Evolutionary conservation across 35 echinoderm and acorn worm species (phyloP).

Genomic region (Ophiothrix spiculata): DNA sequence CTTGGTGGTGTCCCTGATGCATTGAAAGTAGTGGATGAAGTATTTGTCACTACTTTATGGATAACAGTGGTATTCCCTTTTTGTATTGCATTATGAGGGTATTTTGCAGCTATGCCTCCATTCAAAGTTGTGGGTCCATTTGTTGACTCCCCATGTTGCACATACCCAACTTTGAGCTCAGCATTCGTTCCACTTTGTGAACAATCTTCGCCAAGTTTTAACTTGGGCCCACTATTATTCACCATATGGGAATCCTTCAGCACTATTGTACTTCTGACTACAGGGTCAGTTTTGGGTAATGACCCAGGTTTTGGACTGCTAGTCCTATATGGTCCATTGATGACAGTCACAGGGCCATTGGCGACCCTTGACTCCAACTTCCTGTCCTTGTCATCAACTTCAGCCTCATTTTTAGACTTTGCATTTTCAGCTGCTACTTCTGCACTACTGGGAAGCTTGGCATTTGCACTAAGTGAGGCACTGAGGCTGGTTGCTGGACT

Average conservation of each 20-base stretch:
- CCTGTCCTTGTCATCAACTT: background rate
- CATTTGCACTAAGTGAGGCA: constrained; percentile 3
- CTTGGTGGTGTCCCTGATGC: background rate
- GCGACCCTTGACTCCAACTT: background rate
- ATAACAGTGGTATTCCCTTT: constrained; percentile 18
- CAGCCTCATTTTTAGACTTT: background rate
- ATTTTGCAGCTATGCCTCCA: constrained; percentile 5
- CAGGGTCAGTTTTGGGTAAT: background rate
- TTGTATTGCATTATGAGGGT: background rate
- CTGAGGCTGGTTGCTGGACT: background rate
- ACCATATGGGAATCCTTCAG: constrained; percentile 16
- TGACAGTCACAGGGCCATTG: background rate
- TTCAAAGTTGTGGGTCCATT: constrained; percentile 17
- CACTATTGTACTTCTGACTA: constrained; percentile 5
- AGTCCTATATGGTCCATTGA: background rate
- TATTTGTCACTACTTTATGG: constrained; percentile 21
- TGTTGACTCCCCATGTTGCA: background rate
- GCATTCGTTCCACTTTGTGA: background rate
- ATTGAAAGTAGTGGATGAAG: background rate
- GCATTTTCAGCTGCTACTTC: background rate
- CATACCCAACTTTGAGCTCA: background rate
- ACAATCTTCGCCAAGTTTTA: constrained; percentile 10
- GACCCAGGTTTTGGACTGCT: background rate
- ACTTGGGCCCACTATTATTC: background rate
- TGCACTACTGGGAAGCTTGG: background rate